Evolutionary conservation across 2,113 vertebrate species (phyloP).

Genomic region (Urocynchramus pylzowi): DNA sequence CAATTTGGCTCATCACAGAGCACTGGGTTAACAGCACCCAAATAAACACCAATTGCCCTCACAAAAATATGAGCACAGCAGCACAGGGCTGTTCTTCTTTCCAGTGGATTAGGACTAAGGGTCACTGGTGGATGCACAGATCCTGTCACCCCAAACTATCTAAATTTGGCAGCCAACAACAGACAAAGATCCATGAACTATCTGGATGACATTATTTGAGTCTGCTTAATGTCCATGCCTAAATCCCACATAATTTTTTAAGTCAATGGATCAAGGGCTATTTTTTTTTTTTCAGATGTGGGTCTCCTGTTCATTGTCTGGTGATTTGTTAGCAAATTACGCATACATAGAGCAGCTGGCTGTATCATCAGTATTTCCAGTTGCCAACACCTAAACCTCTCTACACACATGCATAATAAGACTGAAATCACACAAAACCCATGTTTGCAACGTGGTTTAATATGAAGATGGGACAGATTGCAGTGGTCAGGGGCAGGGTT

Average conservation of each 20-base stretch:
- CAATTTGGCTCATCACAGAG: not conserved
- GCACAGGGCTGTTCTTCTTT: not conserved
- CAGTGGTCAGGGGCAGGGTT: not conserved
- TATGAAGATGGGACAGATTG: not conserved
- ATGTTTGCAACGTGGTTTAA: not conserved
- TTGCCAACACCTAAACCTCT: not conserved
- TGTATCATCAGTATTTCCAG: not conserved
- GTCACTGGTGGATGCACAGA: not conserved
- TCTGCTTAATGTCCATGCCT: not conserved
- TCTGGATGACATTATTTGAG: not conserved
- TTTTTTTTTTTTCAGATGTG: not conserved
- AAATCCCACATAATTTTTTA: not conserved
- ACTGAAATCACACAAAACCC: not conserved
- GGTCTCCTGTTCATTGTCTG: not conserved
- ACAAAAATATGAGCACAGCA: not conserved
- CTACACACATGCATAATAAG: not conserved
- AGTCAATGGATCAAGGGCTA: not conserved
- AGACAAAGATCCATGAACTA: not conserved
- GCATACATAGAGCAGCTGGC: not conserved
- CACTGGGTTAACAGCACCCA: not conserved
- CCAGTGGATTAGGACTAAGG: rapidly evolving
- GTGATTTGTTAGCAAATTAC: not conserved
- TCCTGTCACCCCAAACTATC: not conserved
- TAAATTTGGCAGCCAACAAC: not conserved
- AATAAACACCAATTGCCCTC: not conserved